These are phyloP conservation scores for Bombus cullumanus DNA, from an alignment of 1,140 invertebrate species.

Conservation along the genomic window DNA sequence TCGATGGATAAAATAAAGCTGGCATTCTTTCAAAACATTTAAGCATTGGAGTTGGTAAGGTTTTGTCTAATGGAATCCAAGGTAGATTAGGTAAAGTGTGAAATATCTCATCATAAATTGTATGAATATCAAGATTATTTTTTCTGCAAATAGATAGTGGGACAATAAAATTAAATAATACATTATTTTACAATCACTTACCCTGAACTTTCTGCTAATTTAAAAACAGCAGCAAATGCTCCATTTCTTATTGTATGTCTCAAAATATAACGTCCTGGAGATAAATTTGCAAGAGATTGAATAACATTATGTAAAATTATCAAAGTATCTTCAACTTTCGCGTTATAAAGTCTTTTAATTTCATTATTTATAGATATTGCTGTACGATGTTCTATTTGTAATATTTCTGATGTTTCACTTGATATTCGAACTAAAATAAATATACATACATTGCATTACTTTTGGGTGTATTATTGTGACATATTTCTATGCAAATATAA, in stretches of 20 bases:
- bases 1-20: slow-evolving; percentile 63
- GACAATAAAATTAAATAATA: not conserved
- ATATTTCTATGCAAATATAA: too few species aligned
- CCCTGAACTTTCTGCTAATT: slow-evolving; percentile 59
- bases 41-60: slow-evolving; percentile 58
- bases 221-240: slow-evolving; percentile 77
- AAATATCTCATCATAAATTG: slow-evolving; percentile 47
- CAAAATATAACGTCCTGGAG: slow-evolving; percentile 79
- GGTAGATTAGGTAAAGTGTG: slow-evolving; percentile 53
- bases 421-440: slow-evolving; percentile 75
- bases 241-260: slow-evolving; percentile 77
- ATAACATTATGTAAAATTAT: slow-evolving; percentile 78
- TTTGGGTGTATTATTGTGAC: too few species aligned
- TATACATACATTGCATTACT: slow-evolving; percentile 7
- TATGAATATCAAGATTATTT: slow-evolving; percentile 63
- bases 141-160: slow-evolving; percentile 56
- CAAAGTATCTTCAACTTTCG: slow-evolving; percentile 74
- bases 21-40: slow-evolving; percentile 67
- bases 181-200: slow-evolving; percentile 35
- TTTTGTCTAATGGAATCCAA: slow-evolving; percentile 70
- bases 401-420: slow-evolving; percentile 71
- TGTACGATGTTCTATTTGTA: slow-evolving; percentile 78
- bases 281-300: slow-evolving; percentile 67
- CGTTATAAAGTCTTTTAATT: slow-evolving; percentile 73
- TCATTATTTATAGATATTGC: slow-evolving; percentile 75